A percentile compares a stretch with the other conserved stretches of the same genome.
These are phyloP conservation scores for Leptodactylus fuscus DNA, from an alignment of 2,113 vertebrate species.

Conservation along the genomic window DNA sequence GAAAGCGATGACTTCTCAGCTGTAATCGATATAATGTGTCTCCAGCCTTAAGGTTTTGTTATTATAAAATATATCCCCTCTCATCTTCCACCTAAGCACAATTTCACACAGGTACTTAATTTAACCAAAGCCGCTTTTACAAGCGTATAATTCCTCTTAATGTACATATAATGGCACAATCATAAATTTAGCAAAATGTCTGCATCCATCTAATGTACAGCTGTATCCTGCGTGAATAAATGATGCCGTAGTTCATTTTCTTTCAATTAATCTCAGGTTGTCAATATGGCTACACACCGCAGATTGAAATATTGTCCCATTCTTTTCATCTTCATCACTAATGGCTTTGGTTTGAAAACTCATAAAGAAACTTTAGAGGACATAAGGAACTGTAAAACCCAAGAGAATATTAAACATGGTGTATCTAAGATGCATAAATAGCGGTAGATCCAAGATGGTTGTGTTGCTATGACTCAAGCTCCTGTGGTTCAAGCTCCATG, in stretches of 20 bases:
- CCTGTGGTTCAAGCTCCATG: too few species aligned
- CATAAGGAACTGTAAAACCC: not conserved
- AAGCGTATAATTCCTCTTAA: conserved; percentile 60
- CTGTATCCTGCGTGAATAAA: conserved; percentile 57
- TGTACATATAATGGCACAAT: conserved; percentile 54
- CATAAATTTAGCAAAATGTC: conserved; percentile 52
- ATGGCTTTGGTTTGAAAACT: conserved; percentile 46
- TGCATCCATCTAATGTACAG: conserved; percentile 49
- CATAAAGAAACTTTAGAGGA: conserved; percentile 40
- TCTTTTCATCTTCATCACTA: conserved; percentile 37
- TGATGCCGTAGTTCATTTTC: conserved; percentile 52
- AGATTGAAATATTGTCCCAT: conserved; percentile 57
- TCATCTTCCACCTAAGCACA: conserved; percentile 23
- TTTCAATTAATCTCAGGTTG: conserved; percentile 51
- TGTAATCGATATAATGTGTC: conserved; percentile 40
- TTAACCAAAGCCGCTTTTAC: conserved; percentile 49
- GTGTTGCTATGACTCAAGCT: too few species aligned
- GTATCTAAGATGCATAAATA: not conserved
- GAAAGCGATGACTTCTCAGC: conserved; percentile 41
- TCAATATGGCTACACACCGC: conserved; percentile 56
- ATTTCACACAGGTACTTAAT: conserved; percentile 49
- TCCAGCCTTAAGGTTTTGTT: conserved; percentile 52
- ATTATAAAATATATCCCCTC: conserved; percentile 55
- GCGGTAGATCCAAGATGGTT: not conserved
- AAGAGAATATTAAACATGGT: not conserved